Conservation (phyloP, 2,113 vertebrate genomes). For the Hemicordylus capensis region DNA sequence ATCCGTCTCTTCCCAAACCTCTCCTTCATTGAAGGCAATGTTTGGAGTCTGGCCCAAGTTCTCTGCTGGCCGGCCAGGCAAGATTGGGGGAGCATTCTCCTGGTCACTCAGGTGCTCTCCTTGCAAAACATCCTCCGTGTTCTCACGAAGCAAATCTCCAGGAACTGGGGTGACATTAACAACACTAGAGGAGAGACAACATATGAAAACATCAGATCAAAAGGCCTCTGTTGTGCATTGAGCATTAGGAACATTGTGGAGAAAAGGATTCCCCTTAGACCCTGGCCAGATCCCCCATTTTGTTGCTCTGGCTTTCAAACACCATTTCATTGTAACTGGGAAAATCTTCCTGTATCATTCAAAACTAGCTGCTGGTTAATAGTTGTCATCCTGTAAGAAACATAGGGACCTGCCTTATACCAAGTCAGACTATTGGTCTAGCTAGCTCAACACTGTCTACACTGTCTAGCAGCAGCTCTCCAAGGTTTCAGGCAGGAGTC, state of each 20-base stretch:
- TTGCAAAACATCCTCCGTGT: constrained; percentile 95
- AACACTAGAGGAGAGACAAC: constrained; percentile 74
- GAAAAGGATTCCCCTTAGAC: no score
- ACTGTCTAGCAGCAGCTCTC: no score
- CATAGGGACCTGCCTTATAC: no score
- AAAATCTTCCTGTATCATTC: no score
- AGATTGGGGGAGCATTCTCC: constrained; percentile 92
- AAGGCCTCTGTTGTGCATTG: not conserved
- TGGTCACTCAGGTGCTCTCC: constrained; percentile 97
- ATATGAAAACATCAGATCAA: not conserved
- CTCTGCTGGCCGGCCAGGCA: constrained; percentile 78
- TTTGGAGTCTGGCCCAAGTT: constrained; percentile 74
- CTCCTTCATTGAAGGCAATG: constrained; percentile 79
- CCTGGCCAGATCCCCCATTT: no score
- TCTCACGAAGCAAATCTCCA: constrained; percentile 92
- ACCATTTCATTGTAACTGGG: no score
- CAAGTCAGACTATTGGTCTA: no score
- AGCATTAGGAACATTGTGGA: not conserved
- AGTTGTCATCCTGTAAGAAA: no score
- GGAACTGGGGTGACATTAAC: constrained; percentile 90
- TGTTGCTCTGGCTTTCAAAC: no score
- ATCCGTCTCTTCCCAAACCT: constrained; percentile 96
- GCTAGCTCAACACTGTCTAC: no score
- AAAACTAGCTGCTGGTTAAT: no score
- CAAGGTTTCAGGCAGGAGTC: no score